Base-by-base conservation (phyloP, 2,797 vertebrate species). In the Odontamblyopus rebecca region DNA sequence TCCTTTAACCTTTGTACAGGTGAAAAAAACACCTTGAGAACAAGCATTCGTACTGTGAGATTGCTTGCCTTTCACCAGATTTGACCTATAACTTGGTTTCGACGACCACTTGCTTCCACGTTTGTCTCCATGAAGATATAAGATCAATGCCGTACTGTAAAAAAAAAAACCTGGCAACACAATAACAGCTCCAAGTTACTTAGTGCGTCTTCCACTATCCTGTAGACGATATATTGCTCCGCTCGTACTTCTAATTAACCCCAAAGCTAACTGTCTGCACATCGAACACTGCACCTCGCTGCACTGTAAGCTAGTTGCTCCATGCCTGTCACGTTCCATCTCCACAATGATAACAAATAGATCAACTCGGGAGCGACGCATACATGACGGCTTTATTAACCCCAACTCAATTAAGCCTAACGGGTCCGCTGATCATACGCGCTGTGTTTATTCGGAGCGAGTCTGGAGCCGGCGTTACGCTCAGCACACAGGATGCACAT, bases 341-440 rank as follows among this genome's bases (percentile, higher is more conserved):
- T 88, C 78, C 70, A 66, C 86, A 87, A 89, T 74, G 74, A 85
- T 77, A 88, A 89, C 86, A 91, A 92, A 91, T 78, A 78, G 72
- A 88, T 87, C 80, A 81, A 89, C 87, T 77, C 76, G 80, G 83
- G 89, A 82, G 84, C 82, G 86, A 88, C 61, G 74, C 76, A 74
- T 83, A 88, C 77, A 82, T 74, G 82, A 88, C 80, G 76, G 83
- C 85, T 90, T 86, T 87, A 91, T 89, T 90, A 91, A 93, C 81
- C 91, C 88, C 80, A 87, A 85, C 89, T 89, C 87, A 93, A 92
- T 93, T 91, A 91, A 84, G 81, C 76, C 41, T 83, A 91, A 92
- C 81, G 75, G 86, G 85, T 82, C 83, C 83, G 91, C 78, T 73
- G 89, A 79, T 89, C 84, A 79, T 76, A 72, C 71, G 77, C 69